phyloP scores from a whole-genome alignment of 2,888 invertebrate genomes.

The Willowsia nigromaculata region DNA sequence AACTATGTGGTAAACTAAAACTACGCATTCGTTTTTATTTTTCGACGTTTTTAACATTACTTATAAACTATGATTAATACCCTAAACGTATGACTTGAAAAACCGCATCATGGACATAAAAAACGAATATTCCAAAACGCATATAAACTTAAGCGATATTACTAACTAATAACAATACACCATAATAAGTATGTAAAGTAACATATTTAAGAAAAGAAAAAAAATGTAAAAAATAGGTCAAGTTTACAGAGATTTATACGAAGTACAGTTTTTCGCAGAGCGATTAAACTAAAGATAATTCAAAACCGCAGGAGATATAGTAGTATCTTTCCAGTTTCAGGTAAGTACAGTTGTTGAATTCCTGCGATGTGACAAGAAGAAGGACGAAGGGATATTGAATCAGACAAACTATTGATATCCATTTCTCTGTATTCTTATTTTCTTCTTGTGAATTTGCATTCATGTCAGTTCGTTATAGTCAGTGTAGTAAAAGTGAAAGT shows the following conservation, averaged over 20 bases:
- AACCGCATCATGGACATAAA: constrained; percentile 33
- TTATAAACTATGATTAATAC: neutral
- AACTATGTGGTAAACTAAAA: constrained; percentile 20
- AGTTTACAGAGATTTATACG: neutral
- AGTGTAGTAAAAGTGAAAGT: constrained; percentile 60
- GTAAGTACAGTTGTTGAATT: neutral
- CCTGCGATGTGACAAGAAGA: neutral
- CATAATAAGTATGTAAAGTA: constrained; percentile 33
- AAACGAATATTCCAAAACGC: neutral
- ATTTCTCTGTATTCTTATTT: neutral
- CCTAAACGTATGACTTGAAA: constrained; percentile 42
- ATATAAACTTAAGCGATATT: constrained; percentile 1
- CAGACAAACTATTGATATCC: neutral
- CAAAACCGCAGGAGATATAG: constrained; percentile 6
- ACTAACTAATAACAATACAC: neutral
- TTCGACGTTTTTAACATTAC: neutral
- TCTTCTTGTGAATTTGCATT: constrained; percentile 1
- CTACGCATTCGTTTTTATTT: neutral
- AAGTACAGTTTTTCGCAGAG: no score
- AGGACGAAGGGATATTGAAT: neutral
- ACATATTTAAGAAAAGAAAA: constrained; percentile 55
- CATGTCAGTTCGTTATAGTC: constrained; percentile 56
- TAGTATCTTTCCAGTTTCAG: neutral
- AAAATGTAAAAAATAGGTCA: constrained; percentile 56
- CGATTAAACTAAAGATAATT: no score